Evolutionary conservation across 2,888 invertebrate genomes (phyloP).

Genomic region (Aromia moschata): DNA sequence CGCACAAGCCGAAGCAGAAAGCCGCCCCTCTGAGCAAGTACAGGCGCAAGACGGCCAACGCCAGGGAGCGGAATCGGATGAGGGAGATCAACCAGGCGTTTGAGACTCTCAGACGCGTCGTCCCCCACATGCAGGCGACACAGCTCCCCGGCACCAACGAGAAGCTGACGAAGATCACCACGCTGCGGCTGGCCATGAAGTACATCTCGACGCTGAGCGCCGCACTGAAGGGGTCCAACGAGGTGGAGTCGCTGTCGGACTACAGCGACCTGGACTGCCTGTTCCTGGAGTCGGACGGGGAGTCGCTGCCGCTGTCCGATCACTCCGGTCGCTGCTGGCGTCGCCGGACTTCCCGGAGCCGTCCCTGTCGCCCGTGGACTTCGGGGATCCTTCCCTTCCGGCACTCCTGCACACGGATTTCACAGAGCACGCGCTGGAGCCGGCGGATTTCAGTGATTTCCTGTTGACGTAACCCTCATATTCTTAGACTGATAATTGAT

Average conservation of each 20-base stretch:
- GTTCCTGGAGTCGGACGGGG: constrained; percentile 69
- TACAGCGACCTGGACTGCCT: constrained; percentile 61
- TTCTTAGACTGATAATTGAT: constrained; percentile 26
- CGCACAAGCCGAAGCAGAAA: constrained; percentile 68
- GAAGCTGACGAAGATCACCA: constrained; percentile 90
- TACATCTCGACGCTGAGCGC: constrained; percentile 83
- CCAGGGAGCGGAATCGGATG: constrained; percentile 87
- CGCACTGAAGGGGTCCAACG: constrained; percentile 25
- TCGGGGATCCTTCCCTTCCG: constrained; percentile 58
- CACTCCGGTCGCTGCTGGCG: constrained; percentile 64
- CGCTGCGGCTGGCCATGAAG: constrained; percentile 85
- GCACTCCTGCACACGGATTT: constrained; percentile 59
- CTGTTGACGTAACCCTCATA: constrained; percentile 54
- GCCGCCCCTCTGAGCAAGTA: constrained; percentile 87
- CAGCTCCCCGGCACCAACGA: constrained; percentile 70
- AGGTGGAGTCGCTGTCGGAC: constrained; percentile 46
- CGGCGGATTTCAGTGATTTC: constrained; percentile 60
- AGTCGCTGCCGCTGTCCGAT: constrained; percentile 67
- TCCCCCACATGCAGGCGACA: constrained; percentile 70
- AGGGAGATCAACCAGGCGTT: constrained; percentile 90
- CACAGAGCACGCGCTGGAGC: constrained; percentile 56
- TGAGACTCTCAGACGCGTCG: constrained; percentile 79
- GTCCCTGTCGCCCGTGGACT: constrained; percentile 69
- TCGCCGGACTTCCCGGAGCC: constrained; percentile 64
- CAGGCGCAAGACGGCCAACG: constrained; percentile 89